A percentile compares a stretch with the other conserved stretches of the same genome.
These are phyloP conservation scores for Picus viridis DNA, from an alignment of 2,797 vertebrate species.

Conservation along the genomic window DNA sequence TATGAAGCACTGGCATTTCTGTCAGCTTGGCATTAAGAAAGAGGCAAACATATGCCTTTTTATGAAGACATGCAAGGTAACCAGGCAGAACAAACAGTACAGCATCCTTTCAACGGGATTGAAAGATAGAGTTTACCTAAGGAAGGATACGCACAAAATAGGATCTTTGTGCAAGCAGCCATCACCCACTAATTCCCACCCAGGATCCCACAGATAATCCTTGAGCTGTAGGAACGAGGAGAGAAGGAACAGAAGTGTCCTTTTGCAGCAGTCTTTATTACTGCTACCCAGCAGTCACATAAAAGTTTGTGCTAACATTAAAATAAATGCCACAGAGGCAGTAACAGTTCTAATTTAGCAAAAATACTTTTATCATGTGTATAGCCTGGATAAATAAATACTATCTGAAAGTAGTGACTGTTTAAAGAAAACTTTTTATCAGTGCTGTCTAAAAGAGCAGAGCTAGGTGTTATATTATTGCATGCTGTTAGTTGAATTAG, in stretches of 20 bases:
- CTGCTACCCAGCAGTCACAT: background rate
- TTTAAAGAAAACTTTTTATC: background rate
- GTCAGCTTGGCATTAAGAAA: background rate
- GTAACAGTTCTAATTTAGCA: background rate
- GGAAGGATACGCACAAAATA: background rate
- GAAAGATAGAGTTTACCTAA: background rate
- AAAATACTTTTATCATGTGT: background rate
- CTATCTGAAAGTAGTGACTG: background rate
- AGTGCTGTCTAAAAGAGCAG: background rate
- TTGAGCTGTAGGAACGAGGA: background rate
- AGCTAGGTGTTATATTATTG: background rate
- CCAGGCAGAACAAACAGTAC: background rate
- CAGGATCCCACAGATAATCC: background rate
- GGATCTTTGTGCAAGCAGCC: background rate
- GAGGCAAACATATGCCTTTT: background rate
- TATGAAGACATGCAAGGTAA: background rate
- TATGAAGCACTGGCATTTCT: background rate
- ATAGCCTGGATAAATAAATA: background rate
- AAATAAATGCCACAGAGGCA: background rate
- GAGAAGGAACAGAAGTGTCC: background rate
- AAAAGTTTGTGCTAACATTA: background rate
- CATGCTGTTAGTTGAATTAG: background rate
- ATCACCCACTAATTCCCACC: background rate
- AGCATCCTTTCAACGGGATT: background rate
- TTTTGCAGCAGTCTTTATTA: background rate